Evolutionary conservation across 2,113 vertebrate species (phyloP).

Genomic region (Rafetus swinhoei): DNA sequence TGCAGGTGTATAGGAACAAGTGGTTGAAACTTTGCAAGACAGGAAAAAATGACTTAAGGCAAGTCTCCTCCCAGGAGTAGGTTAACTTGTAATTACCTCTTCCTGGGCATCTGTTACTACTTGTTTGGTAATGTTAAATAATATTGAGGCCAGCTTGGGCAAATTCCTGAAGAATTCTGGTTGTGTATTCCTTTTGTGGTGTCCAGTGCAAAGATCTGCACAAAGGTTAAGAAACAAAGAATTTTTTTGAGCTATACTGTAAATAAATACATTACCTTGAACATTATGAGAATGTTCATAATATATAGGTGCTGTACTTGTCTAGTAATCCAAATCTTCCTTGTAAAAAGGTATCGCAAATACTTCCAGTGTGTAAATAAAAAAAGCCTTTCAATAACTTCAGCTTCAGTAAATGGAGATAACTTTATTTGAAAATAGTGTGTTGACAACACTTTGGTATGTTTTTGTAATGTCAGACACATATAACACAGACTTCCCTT

Average conservation of each 20-base stretch:
- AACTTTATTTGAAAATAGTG: neutral
- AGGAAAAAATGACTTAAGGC: neutral
- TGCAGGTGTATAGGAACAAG: neutral
- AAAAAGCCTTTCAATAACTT: constrained; percentile 1
- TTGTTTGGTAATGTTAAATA: neutral
- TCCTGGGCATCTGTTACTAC: neutral
- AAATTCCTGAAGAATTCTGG: neutral
- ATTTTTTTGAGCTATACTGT: neutral
- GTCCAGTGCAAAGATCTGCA: neutral
- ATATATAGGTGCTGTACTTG: neutral
- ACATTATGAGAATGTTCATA: neutral
- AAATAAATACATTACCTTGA: neutral
- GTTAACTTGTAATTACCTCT: neutral
- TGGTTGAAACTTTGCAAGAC: neutral
- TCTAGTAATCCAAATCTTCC: neutral
- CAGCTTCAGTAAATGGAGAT: neutral
- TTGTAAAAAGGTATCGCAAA: neutral
- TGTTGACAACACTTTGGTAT: neutral
- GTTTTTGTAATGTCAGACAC: neutral
- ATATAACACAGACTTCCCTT: neutral
- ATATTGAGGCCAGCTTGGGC: neutral
- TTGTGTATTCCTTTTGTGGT: neutral
- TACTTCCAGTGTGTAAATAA: neutral
- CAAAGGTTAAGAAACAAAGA: neutral
- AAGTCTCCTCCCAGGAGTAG: neutral